Conservation (phyloP, 2,888 invertebrate species). For the Phyto melanocephala region DNA sequence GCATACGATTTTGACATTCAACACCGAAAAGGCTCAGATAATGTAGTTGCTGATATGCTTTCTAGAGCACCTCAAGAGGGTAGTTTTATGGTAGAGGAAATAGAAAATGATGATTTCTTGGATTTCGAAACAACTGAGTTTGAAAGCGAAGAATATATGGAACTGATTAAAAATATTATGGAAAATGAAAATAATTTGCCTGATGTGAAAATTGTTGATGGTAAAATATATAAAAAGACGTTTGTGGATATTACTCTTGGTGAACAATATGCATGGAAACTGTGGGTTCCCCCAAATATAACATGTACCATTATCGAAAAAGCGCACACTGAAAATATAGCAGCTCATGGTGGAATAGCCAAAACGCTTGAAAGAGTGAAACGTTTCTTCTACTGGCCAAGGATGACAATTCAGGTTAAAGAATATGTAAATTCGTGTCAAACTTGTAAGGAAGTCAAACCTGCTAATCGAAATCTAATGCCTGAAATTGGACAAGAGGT, state of each 20-base stretch:
- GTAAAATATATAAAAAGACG: not conserved
- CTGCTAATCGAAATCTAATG: not conserved
- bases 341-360: not conserved
- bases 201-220: not conserved
- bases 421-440: too few relatives aligned
- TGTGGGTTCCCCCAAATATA: not conserved
- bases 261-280: not conserved
- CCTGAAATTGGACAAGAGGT: not conserved
- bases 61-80: too few relatives aligned
- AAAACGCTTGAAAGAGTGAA: too few relatives aligned
- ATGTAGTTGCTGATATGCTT: not conserved
- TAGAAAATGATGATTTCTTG: not conserved
- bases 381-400: too few relatives aligned
- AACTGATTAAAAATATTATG: not conserved
- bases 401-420: too few relatives aligned
- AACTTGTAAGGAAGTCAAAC: too few relatives aligned
- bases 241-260: not conserved
- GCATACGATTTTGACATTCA: not conserved
- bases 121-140: too few relatives aligned
- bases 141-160: not conserved
- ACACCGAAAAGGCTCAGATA: not conserved
- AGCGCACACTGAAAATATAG: not conserved
- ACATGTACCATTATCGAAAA: not conserved
- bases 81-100: too few relatives aligned
- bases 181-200: not conserved